Percentiles rank a stretch among this genome's conserved stretches.
These are phyloP conservation scores for Acanthosoma haemorrhoidale DNA, from an alignment of 2,888 invertebrate genomes.

Conservation along the genomic window DNA sequence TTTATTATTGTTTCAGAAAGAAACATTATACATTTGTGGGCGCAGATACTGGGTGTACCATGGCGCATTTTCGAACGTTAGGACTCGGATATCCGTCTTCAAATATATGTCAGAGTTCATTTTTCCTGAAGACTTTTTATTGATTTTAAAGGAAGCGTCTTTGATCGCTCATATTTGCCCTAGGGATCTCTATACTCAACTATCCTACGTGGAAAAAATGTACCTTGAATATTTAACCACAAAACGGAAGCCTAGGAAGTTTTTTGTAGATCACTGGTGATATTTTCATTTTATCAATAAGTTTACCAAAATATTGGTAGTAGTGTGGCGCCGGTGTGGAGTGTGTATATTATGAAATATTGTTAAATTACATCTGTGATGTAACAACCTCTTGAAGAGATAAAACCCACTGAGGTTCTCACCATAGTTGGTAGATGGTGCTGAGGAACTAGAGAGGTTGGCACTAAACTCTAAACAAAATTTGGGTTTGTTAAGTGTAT, in stretches of 20 bases:
- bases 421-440: no score
- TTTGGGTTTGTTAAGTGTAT: no score
- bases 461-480: no score
- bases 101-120: constrained; percentile 26
- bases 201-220: constrained; percentile 41
- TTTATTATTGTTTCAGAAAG: not conserved
- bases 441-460: no score
- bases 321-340: no score
- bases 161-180: constrained; percentile 44
- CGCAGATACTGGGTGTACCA: constrained; percentile 20
- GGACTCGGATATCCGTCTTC: not conserved
- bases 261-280: not conserved
- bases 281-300: not conserved
- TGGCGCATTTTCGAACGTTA: not conserved
- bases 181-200: constrained; percentile 46
- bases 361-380: no score
- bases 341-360: no score
- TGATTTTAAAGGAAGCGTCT: constrained; percentile 47
- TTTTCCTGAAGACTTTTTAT: constrained; percentile 46
- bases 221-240: constrained; percentile 3
- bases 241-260: not conserved
- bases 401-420: no score
- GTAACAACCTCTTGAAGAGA: no score
- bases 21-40: not conserved
- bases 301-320: no score